Evolutionary conservation across 2,888 invertebrate species (phyloP), one percentile per base, ranked within the genome.

Genomic region (Ceramica pisi): DNA sequence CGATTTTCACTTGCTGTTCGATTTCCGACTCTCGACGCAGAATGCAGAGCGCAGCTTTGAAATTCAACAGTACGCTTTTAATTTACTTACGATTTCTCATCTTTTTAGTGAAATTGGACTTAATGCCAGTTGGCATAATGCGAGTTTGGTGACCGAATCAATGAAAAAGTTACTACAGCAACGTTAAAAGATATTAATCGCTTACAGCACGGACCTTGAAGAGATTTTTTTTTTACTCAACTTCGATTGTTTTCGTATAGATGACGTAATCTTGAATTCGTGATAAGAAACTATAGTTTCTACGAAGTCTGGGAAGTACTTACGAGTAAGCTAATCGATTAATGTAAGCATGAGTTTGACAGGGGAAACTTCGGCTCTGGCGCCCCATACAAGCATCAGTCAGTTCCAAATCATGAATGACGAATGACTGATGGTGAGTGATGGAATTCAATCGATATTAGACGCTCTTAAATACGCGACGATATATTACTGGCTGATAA

Each of bases 201-300:
- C 38, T 14, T 53, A 35, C 7, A 7, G 1, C 16, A n/a, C 2
- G 9, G 3, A 21, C 68, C 14, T 48, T 26, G 46, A 16, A 26
- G 19, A 44, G 31, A 14, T 23, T 31, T 67, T 51, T 67, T 51
- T 51, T 51, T 3, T 51, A 26, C 1, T 50, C 41, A 46, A 55
- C 67, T n/a, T 68, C 14, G 12, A 8, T 57, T 31, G 57, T 69
- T 69, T 56, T 21, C 21, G 21, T 56, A 51, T 50, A 38, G 48
- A 51, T 70, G 44, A 70, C 50, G 70, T 44, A 44, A 70, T 8
- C 31, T 26, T n/a, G 35, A 35, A 26, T 44, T 59, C 60, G 70
- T 51, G 70, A 70, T 70, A 60, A 60, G 57, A 69, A 50, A 31
- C 19, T 7, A 10, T 57, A 10, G 55, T 26, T 68, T 21, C 46